These are phyloP conservation scores for Neotoxoptera formosana DNA, from an alignment of 1,140 invertebrate species.

Conservation along the genomic window DNA sequence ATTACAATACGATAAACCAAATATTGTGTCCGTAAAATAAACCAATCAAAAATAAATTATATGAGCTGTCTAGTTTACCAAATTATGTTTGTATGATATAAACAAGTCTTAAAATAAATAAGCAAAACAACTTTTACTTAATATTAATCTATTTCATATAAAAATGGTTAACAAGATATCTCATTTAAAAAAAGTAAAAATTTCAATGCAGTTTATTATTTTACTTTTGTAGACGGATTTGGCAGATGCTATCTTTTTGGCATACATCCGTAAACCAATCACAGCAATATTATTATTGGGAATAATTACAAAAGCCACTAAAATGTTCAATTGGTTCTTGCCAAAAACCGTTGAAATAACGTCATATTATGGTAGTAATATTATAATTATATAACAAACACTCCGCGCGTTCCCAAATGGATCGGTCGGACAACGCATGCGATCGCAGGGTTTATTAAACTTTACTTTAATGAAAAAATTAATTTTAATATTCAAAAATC, in stretches of 20 bases:
- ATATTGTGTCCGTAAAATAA: conserved; percentile 19
- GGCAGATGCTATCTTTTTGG: too few species aligned
- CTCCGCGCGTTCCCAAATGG: not conserved
- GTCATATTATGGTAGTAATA: not conserved
- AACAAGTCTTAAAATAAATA: not conserved
- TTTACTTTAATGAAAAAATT: not conserved
- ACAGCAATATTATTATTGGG: not conserved
- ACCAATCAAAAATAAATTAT: not conserved
- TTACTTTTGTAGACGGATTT: too few species aligned
- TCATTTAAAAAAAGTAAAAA: too few species aligned
- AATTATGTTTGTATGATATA: not conserved
- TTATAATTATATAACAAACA: not conserved
- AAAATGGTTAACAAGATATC: not conserved
- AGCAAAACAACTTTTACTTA: not conserved
- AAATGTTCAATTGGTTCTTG: not conserved
- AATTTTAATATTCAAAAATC: not conserved
- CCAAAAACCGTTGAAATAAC: not conserved
- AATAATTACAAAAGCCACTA: not conserved
- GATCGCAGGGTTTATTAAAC: not conserved
- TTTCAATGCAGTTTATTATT: too few species aligned
- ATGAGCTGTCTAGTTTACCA: not conserved
- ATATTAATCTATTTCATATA: not conserved
- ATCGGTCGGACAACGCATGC: not conserved
- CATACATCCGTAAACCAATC: too few species aligned
- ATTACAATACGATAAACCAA: not conserved